Base-by-base conservation (phyloP, 2,797 vertebrate species). In the Coracias cyanogaster region DNA sequence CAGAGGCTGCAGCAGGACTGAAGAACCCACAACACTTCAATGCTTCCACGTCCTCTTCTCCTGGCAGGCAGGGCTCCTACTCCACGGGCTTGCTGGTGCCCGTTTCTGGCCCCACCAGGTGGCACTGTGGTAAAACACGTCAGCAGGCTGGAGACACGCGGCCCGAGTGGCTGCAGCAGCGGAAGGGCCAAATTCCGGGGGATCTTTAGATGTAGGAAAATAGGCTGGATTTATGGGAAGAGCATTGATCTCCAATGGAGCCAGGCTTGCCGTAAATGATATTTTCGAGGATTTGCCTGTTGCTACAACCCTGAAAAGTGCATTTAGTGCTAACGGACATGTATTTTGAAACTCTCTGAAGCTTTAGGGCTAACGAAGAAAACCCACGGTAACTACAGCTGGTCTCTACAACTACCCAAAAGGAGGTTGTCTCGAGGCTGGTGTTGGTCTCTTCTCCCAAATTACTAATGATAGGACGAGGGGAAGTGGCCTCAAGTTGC, bases 81-180 rank as follows among this genome's bases (percentile, higher is more conserved):
- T n/a, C 49, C 35, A 33, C n/a, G 13, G 21, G 51, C 6, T 19
- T 15, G 9, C 9, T 20, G 19, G 28, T 39, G 61, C 4, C n/a
- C 4, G 15, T 13, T 5, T 28, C 8, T 5, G 39, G 6, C 3
- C 57, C 91, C 98, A 95, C 71, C 64, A 84, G 97, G 80, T 81
- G 97, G 94, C 97, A 78, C 84, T 95, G 82, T 84, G 74, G 91
- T 39, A 48, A 96, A 84, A 87, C 29, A 33, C 65, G 54, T 73
- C 13, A n/a, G 20, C 48, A 17, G 10, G 39, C 19, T 14, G 28
- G 17, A 35, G 8, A 1, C 9, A 11, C 12, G 8, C 7, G 7
- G 62, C 41, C 51, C 51, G 10, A 70, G 45, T 0, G 28, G 18
- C 82, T 45, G 64, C 79, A 28, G 10, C 24, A 16, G 33, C 65